Conservation (phyloP, 2,113 vertebrate genomes). For the Machaerirhynchus nigripectus region DNA sequence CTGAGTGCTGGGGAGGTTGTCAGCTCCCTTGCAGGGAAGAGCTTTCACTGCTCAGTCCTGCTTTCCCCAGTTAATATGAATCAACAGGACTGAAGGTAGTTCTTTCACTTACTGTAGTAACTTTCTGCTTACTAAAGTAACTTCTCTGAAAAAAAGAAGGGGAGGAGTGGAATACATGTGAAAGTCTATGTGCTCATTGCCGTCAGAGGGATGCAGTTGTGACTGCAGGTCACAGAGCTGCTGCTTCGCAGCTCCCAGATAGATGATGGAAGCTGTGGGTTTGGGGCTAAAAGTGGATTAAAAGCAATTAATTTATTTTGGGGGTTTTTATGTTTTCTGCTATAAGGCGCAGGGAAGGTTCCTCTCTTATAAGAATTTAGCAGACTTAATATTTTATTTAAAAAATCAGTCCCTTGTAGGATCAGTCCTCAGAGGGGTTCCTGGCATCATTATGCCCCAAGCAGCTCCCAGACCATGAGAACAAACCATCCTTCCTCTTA, state of each 20-base stretch:
- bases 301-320: background rate
- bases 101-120: background rate
- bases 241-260: background rate
- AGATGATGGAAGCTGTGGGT: background rate
- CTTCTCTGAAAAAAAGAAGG: background rate
- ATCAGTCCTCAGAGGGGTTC: background rate
- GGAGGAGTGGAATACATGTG: background rate
- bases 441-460: background rate
- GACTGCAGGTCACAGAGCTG: background rate
- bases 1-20: background rate
- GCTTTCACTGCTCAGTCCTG: background rate
- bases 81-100: background rate
- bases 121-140: background rate
- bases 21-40: background rate
- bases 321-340: background rate
- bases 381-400: background rate
- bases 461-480: background rate
- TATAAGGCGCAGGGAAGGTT: background rate
- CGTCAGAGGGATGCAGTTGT: background rate
- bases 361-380: background rate
- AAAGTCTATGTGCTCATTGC: background rate
- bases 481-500: background rate
- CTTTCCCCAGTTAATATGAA: background rate
- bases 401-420: background rate
- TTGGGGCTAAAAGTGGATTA: background rate